A percentile compares a stretch with the other conserved stretches of the same genome.
phyloP scores from a whole-genome alignment of 2,113 vertebrate genomes.

The Heterotilapia buettikoferi region DNA sequence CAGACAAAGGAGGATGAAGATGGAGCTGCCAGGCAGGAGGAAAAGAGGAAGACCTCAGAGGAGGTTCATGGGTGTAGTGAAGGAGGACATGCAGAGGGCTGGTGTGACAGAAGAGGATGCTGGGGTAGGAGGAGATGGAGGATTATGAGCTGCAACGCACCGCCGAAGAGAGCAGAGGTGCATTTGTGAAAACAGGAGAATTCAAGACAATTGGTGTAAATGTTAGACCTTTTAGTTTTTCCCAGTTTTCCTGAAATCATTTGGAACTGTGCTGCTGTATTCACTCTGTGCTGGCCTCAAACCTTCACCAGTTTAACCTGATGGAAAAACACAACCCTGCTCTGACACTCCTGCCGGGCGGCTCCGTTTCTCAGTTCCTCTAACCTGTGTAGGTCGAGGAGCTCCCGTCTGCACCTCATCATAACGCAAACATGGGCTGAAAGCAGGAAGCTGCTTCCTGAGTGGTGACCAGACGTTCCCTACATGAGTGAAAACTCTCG shows the following conservation, averaged over 20 bases:
- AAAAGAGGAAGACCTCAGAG: background rate
- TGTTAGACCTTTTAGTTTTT: background rate
- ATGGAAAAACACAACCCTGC: fast-evolving
- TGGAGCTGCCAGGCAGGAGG: background rate
- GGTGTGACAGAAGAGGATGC: too few relatives aligned
- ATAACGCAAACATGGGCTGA: fast-evolving
- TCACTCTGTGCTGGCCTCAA: background rate
- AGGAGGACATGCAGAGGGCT: background rate
- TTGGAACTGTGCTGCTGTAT: background rate
- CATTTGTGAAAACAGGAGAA: background rate
- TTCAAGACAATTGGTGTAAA: background rate
- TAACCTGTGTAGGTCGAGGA: background rate
- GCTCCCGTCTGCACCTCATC: background rate
- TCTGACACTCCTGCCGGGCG: background rate
- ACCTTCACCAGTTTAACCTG: background rate
- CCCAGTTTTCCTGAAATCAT: background rate
- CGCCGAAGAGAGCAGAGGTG: background rate
- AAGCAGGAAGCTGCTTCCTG: background rate
- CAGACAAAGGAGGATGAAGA: too few relatives aligned
- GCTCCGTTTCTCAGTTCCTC: fast-evolving
- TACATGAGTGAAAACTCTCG: background rate
- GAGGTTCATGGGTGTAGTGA: background rate
- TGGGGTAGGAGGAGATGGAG: background rate
- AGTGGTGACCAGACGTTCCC: background rate
- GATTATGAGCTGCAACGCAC: fast-evolving